A percentile compares a stretch with the other conserved stretches of the same genome.
Evolutionary conservation across 2,888 invertebrate genomes (phyloP).

Genomic region (Lepeophtheirus nordmannii): DNA sequence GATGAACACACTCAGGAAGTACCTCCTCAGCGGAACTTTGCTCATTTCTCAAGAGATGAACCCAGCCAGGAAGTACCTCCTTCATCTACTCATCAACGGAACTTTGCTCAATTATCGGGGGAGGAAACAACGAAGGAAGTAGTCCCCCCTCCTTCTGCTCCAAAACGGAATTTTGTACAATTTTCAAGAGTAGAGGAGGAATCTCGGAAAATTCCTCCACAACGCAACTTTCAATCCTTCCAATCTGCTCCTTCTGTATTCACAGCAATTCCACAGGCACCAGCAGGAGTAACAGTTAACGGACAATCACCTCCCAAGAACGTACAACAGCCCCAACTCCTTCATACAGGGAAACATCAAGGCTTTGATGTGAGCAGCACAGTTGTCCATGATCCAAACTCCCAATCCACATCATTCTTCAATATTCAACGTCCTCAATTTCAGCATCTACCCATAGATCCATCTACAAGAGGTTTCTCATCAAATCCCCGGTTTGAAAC

Average conservation of each 20-base stretch:
- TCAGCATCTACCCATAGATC: neutral
- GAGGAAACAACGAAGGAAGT: neutral
- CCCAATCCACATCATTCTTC: slow-evolving; percentile 22
- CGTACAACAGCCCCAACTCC: neutral
- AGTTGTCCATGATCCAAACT: slow-evolving; percentile 19
- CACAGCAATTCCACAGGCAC: neutral
- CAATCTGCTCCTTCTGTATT: neutral
- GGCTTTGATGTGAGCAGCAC: slow-evolving; percentile 16
- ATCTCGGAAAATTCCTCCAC: no score
- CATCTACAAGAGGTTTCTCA: neutral
- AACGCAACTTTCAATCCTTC: neutral
- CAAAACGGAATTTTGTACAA: no score
- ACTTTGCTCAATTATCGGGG: no score
- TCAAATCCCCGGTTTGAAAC: neutral
- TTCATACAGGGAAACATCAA: neutral
- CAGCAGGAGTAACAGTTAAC: no score
- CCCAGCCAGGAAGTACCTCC: no score
- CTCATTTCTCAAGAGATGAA: no score
- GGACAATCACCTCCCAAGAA: neutral
- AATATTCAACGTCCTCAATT: slow-evolving; percentile 13
- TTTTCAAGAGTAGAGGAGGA: no score
- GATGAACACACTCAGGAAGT: no score
- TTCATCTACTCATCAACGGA: no score
- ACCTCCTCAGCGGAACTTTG: neutral
- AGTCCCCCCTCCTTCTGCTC: neutral